Percentiles rank a stretch among this genome's conserved stretches.
These are phyloP conservation scores for Bacillus rossius DNA, from an alignment of 1,140 invertebrate species.

Conservation along the genomic window DNA sequence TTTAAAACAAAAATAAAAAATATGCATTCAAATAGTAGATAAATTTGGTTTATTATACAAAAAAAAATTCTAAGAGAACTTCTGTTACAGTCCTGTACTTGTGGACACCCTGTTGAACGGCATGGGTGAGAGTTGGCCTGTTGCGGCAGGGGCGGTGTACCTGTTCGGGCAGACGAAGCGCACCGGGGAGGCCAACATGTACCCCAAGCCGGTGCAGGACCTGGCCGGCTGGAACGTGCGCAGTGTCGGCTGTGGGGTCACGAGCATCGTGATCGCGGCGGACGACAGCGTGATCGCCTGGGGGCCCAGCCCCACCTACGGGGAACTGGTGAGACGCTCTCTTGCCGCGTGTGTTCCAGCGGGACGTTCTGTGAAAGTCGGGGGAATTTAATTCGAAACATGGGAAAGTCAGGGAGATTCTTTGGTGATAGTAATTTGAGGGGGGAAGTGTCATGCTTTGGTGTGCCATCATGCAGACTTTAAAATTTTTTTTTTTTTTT, in stretches of 20 bases:
- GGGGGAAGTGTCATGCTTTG: too few relatives aligned
- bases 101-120: too few relatives aligned
- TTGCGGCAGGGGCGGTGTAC: slow-evolving; percentile 53
- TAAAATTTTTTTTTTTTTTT: too few relatives aligned
- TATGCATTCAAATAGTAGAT: too few relatives aligned
- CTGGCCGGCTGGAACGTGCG: slow-evolving; percentile 86
- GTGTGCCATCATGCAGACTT: too few relatives aligned
- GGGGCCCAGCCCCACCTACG: slow-evolving; percentile 88
- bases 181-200: slow-evolving; percentile 93
- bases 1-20: too few relatives aligned
- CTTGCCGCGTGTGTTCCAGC: neutral
- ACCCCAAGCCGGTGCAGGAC: slow-evolving; percentile 91
- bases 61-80: too few relatives aligned
- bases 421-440: too few relatives aligned
- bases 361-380: neutral
- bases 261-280: slow-evolving; percentile 80
- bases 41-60: too few relatives aligned
- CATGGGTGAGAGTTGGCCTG: neutral
- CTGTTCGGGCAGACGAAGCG: slow-evolving; percentile 90
- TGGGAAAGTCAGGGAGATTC: too few relatives aligned
- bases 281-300: slow-evolving; percentile 88
- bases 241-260: slow-evolving; percentile 69
- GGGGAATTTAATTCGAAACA: neutral
- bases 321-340: slow-evolving; percentile 66
- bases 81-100: too few relatives aligned